Conservation (phyloP, 2,888 invertebrate species). For the Cataglyphis rosenhaueri region DNA sequence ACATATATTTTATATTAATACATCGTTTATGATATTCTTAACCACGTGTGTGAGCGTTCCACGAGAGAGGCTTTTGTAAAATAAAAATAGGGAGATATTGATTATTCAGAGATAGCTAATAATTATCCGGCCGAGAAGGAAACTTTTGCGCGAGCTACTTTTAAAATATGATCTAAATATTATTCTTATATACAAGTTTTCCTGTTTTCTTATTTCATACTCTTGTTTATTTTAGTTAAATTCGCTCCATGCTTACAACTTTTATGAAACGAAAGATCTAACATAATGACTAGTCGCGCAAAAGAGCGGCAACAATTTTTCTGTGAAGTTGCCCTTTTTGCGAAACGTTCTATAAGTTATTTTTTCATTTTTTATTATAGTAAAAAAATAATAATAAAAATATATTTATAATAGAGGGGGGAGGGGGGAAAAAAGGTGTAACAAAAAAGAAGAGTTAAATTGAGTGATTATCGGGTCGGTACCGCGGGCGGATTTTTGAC, state of each 20-base stretch:
- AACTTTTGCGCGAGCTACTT: neutral
- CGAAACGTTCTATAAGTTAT: neutral
- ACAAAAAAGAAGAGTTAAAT: neutral
- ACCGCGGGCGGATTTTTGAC: conserved; percentile 5
- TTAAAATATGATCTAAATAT: neutral
- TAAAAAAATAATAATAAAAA: neutral
- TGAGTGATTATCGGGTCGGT: neutral
- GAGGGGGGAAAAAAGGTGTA: neutral
- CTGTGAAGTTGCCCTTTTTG: neutral
- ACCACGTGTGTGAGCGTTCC: neutral
- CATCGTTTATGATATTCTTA: conserved; percentile 18
- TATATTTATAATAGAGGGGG: conserved; percentile 1
- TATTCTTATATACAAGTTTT: conserved; percentile 2
- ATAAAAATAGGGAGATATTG: conserved; percentile 34
- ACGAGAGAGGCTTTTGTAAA: neutral
- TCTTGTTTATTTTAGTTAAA: neutral
- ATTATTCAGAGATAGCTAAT: conserved; percentile 6
- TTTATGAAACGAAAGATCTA: neutral
- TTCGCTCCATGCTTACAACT: neutral
- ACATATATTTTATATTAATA: conserved; percentile 24
- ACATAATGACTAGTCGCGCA: neutral
- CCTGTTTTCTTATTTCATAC: neutral
- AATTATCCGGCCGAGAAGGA: neutral
- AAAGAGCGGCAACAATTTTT: neutral
- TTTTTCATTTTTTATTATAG: neutral